Evolutionary conservation across 2,113 vertebrate species (phyloP).

Genomic region (Silurus asotus): DNA sequence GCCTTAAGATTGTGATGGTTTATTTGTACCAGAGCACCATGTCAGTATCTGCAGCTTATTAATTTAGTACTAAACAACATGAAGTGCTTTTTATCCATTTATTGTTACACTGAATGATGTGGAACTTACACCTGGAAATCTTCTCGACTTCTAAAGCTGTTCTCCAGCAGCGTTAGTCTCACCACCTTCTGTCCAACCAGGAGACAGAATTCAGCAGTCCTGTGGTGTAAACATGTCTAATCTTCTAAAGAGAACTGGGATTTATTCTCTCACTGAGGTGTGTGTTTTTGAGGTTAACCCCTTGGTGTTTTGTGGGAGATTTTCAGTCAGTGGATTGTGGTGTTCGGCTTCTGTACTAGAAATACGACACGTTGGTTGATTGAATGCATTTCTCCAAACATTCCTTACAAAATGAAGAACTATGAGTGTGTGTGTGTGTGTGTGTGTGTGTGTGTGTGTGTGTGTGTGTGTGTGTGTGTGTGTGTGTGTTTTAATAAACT

Average conservation of each 20-base stretch:
- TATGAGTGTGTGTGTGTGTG: too few species aligned
- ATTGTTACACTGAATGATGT: background rate
- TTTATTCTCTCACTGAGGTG: background rate
- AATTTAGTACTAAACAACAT: background rate
- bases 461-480: background rate
- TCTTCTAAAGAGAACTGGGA: background rate
- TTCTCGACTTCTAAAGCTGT: background rate
- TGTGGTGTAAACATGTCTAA: background rate
- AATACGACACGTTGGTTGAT: background rate
- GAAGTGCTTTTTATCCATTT: background rate
- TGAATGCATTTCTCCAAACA: background rate
- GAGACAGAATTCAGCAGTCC: background rate
- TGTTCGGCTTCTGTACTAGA: background rate
- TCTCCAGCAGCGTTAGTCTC: background rate
- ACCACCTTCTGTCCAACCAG: background rate
- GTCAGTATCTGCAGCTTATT: too few species aligned
- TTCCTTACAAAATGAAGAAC: background rate
- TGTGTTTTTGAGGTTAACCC: background rate
- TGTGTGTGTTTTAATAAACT: background rate
- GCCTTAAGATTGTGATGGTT: too few species aligned
- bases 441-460: constrained; percentile 9
- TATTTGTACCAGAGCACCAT: background rate
- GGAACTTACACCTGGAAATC: background rate
- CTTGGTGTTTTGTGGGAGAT: background rate
- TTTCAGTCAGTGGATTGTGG: background rate